These are phyloP conservation scores for Phaethornis superciliosus DNA, from an alignment of 2,113 vertebrate species.

Conservation along the genomic window DNA sequence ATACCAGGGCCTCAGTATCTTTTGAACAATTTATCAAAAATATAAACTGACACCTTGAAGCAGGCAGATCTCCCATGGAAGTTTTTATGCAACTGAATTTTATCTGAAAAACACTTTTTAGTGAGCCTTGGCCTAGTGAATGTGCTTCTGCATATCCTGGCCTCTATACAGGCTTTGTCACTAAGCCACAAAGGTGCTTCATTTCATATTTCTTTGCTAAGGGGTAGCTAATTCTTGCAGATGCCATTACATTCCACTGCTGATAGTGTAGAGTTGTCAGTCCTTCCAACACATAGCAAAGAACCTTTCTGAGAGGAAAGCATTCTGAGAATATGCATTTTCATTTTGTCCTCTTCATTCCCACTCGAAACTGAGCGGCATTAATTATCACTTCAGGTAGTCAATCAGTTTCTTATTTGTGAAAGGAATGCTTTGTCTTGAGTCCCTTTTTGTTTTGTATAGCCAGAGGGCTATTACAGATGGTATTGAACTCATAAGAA, in stretches of 20 bases:
- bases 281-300: background rate
- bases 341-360: slow-evolving; percentile 48
- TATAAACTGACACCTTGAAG: background rate
- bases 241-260: slow-evolving; percentile 2
- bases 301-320: slow-evolving; percentile 17
- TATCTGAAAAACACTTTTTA: background rate
- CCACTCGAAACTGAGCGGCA: slow-evolving; percentile 68
- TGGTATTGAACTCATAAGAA: slow-evolving; percentile 70
- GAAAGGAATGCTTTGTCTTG: slow-evolving; percentile 62
- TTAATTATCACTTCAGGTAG: slow-evolving; percentile 78
- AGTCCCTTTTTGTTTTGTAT: slow-evolving; percentile 57
- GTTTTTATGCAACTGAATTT: background rate
- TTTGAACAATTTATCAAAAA: slow-evolving; percentile 13
- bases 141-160: background rate
- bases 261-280: background rate
- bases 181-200: background rate
- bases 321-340: slow-evolving; percentile 8
- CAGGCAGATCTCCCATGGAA: background rate
- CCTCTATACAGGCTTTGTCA: background rate
- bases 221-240: background rate
- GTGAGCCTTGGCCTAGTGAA: background rate
- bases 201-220: background rate
- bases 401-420: slow-evolving; percentile 71
- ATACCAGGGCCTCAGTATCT: background rate
- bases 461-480: slow-evolving; percentile 62